Evolutionary conservation across 2,888 invertebrate genomes (phyloP).

Genomic region (Nemoura dubitans): DNA sequence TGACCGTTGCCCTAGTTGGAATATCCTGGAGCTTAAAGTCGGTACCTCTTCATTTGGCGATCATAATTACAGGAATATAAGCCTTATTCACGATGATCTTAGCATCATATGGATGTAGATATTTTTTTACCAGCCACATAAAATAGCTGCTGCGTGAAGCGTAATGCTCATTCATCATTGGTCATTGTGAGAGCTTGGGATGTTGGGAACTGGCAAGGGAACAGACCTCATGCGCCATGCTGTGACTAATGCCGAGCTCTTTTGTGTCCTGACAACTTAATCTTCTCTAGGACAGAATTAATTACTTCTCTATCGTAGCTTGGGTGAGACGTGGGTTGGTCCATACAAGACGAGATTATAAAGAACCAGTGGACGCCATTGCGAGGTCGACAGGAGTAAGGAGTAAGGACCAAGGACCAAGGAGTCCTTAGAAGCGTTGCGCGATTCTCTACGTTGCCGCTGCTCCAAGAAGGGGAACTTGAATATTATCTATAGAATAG

Average conservation of each 20-base stretch:
- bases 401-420: too few relatives aligned
- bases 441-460: background rate
- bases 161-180: background rate
- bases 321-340: slow-evolving; percentile 31
- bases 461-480: background rate
- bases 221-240: slow-evolving; percentile 25
- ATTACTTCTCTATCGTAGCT: slow-evolving; percentile 36
- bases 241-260: slow-evolving; percentile 45
- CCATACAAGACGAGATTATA: background rate
- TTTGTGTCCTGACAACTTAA: slow-evolving; percentile 49
- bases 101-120: background rate
- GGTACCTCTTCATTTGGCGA: background rate
- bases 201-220: background rate
- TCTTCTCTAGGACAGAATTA: slow-evolving; percentile 40
- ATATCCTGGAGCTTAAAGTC: too few relatives aligned
- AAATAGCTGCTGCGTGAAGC: background rate
- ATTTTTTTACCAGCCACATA: background rate
- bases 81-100: background rate
- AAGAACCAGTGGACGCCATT: background rate
- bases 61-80: background rate
- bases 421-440: background rate
- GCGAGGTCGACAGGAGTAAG: background rate
- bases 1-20: too few relatives aligned
- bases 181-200: background rate
- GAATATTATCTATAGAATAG: background rate